Evolutionary conservation across 2,797 vertebrate species (phyloP).

Genomic region (Acanthornis magna): DNA sequence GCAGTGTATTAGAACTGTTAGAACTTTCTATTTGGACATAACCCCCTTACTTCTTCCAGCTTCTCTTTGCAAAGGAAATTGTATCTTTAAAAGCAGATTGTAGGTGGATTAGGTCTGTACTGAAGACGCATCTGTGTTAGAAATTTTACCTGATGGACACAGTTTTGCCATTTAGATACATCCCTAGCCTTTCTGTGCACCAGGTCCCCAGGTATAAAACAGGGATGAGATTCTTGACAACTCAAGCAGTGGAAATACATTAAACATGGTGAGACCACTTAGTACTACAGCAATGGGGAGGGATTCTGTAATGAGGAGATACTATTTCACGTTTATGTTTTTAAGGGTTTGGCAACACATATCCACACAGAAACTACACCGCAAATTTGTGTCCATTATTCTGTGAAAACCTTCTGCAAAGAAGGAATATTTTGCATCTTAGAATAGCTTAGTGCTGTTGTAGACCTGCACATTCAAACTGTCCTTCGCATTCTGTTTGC

Average conservation of each 20-base stretch:
- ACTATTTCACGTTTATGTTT: background rate
- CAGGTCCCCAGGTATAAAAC: background rate
- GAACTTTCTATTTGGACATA: background rate
- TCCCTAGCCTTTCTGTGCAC: background rate
- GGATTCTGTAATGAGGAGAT: background rate
- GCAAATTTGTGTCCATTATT: background rate
- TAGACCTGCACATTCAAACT: background rate
- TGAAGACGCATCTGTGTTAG: background rate
- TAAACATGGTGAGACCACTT: background rate
- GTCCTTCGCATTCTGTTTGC: background rate
- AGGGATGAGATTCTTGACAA: background rate
- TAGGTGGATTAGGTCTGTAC: background rate
- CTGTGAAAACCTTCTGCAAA: background rate
- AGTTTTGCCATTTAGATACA: background rate
- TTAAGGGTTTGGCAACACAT: background rate
- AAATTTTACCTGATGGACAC: background rate
- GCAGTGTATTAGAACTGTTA: background rate
- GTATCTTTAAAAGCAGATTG: background rate
- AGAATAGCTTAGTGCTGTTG: background rate
- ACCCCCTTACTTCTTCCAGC: background rate
- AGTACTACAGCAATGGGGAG: background rate
- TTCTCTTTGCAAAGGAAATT: background rate
- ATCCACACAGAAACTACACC: background rate
- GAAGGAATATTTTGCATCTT: background rate
- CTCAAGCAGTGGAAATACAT: background rate